phyloP scores from a whole-genome alignment of 2,888 invertebrate genomes.

The Erebia aethiops region DNA sequence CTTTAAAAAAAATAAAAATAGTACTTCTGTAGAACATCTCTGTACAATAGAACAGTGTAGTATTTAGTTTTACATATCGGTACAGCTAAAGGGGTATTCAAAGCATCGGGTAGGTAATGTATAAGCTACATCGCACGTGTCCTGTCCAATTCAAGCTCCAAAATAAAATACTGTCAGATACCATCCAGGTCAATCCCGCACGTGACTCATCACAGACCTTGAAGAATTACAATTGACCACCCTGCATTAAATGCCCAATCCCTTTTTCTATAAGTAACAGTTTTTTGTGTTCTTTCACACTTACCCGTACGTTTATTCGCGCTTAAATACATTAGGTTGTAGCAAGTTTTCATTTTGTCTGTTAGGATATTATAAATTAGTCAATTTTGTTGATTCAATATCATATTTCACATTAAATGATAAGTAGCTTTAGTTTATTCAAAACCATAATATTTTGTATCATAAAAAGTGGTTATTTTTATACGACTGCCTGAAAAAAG shows the following conservation, averaged over 20 bases:
- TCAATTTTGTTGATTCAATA: neutral
- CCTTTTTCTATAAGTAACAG: slow-evolving; percentile 44
- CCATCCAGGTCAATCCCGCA: slow-evolving; percentile 22
- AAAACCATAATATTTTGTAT: too few relatives aligned
- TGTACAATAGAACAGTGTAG: too few relatives aligned
- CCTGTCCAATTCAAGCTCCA: slow-evolving; percentile 9
- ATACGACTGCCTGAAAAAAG: too few relatives aligned
- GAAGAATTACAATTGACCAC: slow-evolving; percentile 47
- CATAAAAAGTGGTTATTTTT: too few relatives aligned
- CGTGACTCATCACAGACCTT: slow-evolving; percentile 41
- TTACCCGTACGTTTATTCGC: slow-evolving; percentile 36
- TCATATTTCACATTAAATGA: too few relatives aligned
- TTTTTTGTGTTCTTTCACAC: slow-evolving; percentile 48
- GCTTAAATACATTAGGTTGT: slow-evolving; percentile 28
- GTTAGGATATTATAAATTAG: neutral
- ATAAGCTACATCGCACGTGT: neutral
- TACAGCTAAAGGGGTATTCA: too few relatives aligned
- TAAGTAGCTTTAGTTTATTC: too few relatives aligned
- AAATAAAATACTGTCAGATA: slow-evolving; percentile 24
- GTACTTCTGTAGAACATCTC: too few relatives aligned
- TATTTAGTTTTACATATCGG: neutral
- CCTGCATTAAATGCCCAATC: slow-evolving; percentile 52
- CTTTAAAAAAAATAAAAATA: too few relatives aligned
- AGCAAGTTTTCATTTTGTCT: slow-evolving; percentile 25
- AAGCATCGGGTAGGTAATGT: neutral